Evolutionary conservation across 2,797 vertebrate species (phyloP).

Genomic region (Hemitrygon akajei): DNA sequence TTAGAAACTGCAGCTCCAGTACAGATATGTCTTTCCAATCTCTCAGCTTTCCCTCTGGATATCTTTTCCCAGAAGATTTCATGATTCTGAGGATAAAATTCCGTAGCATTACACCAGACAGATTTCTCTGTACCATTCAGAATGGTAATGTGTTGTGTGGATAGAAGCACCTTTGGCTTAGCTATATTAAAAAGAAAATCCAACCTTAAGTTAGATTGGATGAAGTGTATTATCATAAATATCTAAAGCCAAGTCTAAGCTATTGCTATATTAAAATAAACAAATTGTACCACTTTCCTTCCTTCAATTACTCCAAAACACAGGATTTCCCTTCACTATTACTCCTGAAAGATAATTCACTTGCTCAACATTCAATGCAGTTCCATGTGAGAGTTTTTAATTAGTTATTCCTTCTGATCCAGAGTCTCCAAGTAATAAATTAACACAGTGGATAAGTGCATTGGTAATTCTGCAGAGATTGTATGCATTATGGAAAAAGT

Average conservation of each 20-base stretch:
- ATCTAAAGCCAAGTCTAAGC: background rate
- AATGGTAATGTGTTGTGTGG: background rate
- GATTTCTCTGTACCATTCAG: background rate
- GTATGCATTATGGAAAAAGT: no score
- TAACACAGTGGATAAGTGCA: no score
- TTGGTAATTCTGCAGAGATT: no score
- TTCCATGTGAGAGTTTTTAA: no score
- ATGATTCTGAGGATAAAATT: background rate
- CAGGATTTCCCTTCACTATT: no score
- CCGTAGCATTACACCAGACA: background rate
- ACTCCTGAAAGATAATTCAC: no score
- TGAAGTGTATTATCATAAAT: background rate
- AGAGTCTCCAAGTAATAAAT: no score
- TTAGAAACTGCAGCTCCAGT: no score
- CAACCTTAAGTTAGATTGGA: background rate
- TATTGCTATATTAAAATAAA: background rate
- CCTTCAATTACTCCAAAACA: background rate
- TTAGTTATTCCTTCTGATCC: no score
- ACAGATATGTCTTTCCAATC: background rate
- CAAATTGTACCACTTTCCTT: background rate
- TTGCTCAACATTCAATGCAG: no score
- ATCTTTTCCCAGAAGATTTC: background rate
- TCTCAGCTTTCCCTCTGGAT: no score
- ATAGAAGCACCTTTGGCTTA: background rate
- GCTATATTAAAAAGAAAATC: background rate